Evolutionary conservation across 2,888 invertebrate genomes (phyloP).

Genomic region (Phortica okadai): DNA sequence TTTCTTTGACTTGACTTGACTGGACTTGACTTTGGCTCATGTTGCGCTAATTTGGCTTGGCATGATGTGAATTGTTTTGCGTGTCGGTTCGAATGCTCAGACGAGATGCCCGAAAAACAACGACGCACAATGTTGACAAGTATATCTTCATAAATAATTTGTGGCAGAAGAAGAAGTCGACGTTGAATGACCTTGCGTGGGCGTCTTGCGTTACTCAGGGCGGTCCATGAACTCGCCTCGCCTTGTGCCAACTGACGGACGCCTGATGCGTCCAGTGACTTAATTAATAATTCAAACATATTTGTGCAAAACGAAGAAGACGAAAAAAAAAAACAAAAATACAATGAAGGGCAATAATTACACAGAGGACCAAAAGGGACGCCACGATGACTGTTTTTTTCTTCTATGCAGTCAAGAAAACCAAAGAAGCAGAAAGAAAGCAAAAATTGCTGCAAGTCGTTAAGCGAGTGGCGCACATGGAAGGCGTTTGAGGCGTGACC

Average conservation of each 20-base stretch:
- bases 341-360: background rate
- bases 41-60: slow-evolving; percentile 17
- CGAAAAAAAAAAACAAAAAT: background rate
- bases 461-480: slow-evolving; percentile 43
- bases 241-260: background rate
- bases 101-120: background rate
- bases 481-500: slow-evolving; percentile 12
- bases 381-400: background rate
- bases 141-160: background rate
- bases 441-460: background rate
- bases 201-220: background rate
- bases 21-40: slow-evolving; percentile 8
- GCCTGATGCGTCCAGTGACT: background rate
- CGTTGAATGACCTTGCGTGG: slow-evolving; percentile 15
- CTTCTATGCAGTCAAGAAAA: background rate
- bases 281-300: slow-evolving; percentile 24
- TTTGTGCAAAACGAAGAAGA: background rate
- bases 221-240: slow-evolving; percentile 14
- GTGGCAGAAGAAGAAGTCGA: background rate
- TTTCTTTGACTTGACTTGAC: no score
- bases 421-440: background rate
- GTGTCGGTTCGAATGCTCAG: background rate
- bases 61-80: background rate
- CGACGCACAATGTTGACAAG: background rate
- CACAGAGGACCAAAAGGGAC: no score